phyloP scores from a whole-genome alignment of 2,797 vertebrate species.

The Steatocranus sp. region DNA sequence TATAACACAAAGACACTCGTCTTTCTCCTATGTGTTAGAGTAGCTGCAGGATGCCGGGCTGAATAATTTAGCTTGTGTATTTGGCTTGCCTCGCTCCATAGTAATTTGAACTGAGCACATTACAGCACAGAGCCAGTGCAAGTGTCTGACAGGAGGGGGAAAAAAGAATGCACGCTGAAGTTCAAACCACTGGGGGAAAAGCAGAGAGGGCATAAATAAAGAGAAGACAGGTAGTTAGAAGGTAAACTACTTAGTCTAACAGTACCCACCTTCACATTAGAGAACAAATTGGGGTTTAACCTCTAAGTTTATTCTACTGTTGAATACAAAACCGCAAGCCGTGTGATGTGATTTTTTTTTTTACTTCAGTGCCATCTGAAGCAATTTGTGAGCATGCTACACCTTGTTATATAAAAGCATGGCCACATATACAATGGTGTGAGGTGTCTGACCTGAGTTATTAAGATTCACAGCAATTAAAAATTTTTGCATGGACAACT shows the following conservation, averaged over 20 bases:
- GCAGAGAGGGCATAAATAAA: background rate
- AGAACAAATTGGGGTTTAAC: background rate
- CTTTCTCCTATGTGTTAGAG: background rate
- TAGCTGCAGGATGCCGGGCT: slow-evolving; percentile 28
- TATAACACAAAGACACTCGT: background rate
- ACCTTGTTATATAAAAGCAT: background rate
- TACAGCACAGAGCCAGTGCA: background rate
- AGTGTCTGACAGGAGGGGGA: slow-evolving; percentile 11
- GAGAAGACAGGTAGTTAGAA: background rate
- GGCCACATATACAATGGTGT: background rate
- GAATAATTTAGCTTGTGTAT: slow-evolving; percentile 60
- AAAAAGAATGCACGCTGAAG: slow-evolving; percentile 17
- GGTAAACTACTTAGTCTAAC: background rate
- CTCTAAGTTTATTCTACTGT: background rate
- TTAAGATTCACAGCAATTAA: background rate
- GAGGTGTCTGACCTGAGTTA: background rate
- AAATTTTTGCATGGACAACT: background rate
- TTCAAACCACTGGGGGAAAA: background rate
- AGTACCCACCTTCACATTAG: background rate
- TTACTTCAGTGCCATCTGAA: background rate
- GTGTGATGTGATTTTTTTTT: background rate
- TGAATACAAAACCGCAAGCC: background rate
- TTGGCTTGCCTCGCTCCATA: slow-evolving; percentile 17
- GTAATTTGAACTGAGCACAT: slow-evolving; percentile 40
- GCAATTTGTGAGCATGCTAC: background rate